Evolutionary conservation across 1,140 invertebrate species (phyloP), one percentile per base, ranked within the genome.

Genomic region (Laupala kohalensis): DNA sequence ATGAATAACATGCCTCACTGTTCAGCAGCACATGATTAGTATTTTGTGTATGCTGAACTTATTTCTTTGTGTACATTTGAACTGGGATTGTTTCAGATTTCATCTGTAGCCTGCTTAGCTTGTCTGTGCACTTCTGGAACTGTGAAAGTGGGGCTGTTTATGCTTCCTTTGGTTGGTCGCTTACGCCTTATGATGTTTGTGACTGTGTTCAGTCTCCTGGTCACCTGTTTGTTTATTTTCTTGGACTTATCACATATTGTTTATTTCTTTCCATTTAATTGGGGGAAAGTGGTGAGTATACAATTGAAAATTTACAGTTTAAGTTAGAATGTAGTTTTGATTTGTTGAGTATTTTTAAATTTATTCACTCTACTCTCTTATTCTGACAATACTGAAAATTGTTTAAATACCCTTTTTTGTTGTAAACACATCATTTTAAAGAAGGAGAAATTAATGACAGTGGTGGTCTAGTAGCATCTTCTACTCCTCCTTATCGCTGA

Each of bases 211-310:
- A 92, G 90, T 79, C 82, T 91, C 77, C 86, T 94, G 80, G 86
- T 92, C 78, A 93, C 92, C 75, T 86, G 86, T 77, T 84, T 91
- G 75, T 86, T 93, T 80, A 85, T 94, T 77, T 89, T 92, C 83
- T 87, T 93, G 80, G 92, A 93, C 85, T 88, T 94, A 80, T 90
- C 92, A 75, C 88, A 92, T 77, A 87, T 92, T 76, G 84, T 88
- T 72, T 87, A 89, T 77, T 85, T 92, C 81, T 90, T 93, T 82
- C 91, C 91, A 75, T 88, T 93, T 78, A 91, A 92, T 80, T 93
- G 91, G 90, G 84, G 87, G 73, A 89, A 87, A 85, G 78, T 92
- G 84, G 91, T 92, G 80, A 86, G 88, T 84, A 69, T 12, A 63
- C 24, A 25, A 19, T 70, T 25, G 37, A 53, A 53, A 53, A 53